A percentile compares a stretch with the other conserved stretches of the same genome.
phyloP scores from a whole-genome alignment of 2,888 invertebrate species.

The Bombylius major region DNA sequence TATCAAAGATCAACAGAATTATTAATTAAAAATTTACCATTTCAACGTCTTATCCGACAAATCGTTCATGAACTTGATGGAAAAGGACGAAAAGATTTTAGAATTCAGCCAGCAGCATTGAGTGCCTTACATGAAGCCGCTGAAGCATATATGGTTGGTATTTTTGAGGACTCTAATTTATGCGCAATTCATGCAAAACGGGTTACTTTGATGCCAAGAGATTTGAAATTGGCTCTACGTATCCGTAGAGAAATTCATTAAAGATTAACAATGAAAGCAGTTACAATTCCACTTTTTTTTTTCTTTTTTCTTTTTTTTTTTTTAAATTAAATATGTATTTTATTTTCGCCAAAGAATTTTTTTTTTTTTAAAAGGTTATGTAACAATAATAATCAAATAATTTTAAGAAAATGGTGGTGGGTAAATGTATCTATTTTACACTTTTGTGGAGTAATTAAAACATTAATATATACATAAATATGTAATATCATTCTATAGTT shows the following conservation, averaged over 20 bases:
- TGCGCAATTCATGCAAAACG: constrained; percentile 91
- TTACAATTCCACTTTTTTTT: too few species aligned
- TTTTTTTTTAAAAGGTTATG: too few species aligned
- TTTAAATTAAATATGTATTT: too few species aligned
- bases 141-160: constrained; percentile 78
- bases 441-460: too few species aligned
- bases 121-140: constrained; percentile 74
- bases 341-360: too few species aligned
- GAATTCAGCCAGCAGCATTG: constrained; percentile 83
- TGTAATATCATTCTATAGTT: too few species aligned
- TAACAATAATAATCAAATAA: too few species aligned
- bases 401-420: too few species aligned
- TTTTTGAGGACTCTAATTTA: constrained; percentile 91
- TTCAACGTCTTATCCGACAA: constrained; percentile 85
- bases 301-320: too few species aligned
- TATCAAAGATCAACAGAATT: constrained; percentile 88
- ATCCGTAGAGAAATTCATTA: constrained; percentile 88
- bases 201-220: constrained; percentile 92
- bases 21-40: constrained; percentile 80
- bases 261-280: constrained; percentile 20
- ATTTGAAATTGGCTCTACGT: constrained; percentile 83
- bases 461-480: too few species aligned
- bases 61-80: constrained; percentile 73
- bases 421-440: too few species aligned
- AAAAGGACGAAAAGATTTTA: constrained; percentile 47